Conservation (phyloP, 1,140 invertebrate species). For the Drosophila ohnishii region DNA sequence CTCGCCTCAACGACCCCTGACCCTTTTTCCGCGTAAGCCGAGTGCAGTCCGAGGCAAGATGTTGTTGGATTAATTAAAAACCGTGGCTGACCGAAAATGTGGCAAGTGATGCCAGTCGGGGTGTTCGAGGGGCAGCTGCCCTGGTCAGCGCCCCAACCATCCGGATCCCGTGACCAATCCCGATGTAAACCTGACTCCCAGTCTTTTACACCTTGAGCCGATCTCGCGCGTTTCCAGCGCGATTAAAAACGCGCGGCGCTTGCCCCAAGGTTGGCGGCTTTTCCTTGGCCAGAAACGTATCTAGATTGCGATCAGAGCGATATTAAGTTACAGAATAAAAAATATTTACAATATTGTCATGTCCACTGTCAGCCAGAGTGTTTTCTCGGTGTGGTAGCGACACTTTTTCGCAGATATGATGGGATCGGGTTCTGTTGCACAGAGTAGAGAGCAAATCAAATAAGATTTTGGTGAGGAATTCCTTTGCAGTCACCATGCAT, state of each 20-base stretch:
- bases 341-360: slow-evolving; percentile 50
- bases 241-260: slow-evolving; percentile 49
- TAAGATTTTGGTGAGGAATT: slow-evolving; percentile 45
- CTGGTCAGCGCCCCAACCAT: neutral
- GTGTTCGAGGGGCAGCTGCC: slow-evolving; percentile 60
- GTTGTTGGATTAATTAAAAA: slow-evolving; percentile 78
- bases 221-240: slow-evolving; percentile 42
- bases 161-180: slow-evolving; percentile 50
- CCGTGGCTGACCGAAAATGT: slow-evolving; percentile 56
- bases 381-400: slow-evolving; percentile 20
- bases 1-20: slow-evolving; percentile 75
- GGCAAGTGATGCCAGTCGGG: slow-evolving; percentile 60
- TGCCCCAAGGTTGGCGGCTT: slow-evolving; percentile 53
- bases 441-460: slow-evolving; percentile 36
- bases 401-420: slow-evolving; percentile 12
- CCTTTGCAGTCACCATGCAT: slow-evolving; percentile 28
- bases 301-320: slow-evolving; percentile 42
- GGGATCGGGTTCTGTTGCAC: slow-evolving; percentile 1
- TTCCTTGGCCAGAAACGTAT: slow-evolving; percentile 43
- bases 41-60: slow-evolving; percentile 50
- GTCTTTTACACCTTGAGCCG: slow-evolving; percentile 68
- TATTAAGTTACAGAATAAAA: slow-evolving; percentile 69
- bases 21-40: slow-evolving; percentile 69
- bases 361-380: slow-evolving; percentile 50
- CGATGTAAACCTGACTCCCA: slow-evolving; percentile 55